These are phyloP conservation scores for Tetramorium bicarinatum DNA, from an alignment of 2,888 invertebrate genomes.

Conservation along the genomic window DNA sequence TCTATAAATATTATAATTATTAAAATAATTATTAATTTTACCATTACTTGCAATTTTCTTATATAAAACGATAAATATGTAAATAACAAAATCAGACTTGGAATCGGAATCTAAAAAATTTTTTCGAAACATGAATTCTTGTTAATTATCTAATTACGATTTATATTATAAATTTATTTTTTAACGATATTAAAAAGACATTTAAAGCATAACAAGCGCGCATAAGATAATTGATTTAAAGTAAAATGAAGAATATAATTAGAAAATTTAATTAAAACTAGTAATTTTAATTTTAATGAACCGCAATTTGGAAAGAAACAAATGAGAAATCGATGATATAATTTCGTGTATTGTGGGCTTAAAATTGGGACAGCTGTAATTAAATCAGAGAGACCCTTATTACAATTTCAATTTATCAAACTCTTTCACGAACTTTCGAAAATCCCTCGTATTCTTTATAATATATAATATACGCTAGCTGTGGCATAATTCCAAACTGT, in stretches of 20 bases:
- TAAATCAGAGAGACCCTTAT: neutral
- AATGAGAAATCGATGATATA: neutral
- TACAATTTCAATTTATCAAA: neutral
- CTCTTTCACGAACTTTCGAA: neutral
- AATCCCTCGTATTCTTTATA: neutral
- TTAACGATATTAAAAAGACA: neutral
- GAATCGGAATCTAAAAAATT: neutral
- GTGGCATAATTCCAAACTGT: conserved; percentile 1
- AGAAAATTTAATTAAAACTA: neutral
- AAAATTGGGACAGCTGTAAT: neutral
- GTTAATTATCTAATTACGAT: neutral
- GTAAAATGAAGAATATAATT: neutral
- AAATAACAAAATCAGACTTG: neutral
- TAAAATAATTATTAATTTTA: conserved; percentile 23
- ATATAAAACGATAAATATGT: neutral
- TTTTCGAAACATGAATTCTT: neutral
- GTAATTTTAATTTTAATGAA: neutral
- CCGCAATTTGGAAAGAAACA: neutral
- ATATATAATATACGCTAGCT: neutral
- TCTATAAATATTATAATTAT: neutral
- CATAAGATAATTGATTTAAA: neutral
- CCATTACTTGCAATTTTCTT: neutral
- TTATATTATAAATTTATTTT: neutral
- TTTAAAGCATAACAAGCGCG: neutral
- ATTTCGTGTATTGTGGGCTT: neutral